Base-by-base conservation (phyloP, 2,113 vertebrate species). In the Morone saxatilis region DNA sequence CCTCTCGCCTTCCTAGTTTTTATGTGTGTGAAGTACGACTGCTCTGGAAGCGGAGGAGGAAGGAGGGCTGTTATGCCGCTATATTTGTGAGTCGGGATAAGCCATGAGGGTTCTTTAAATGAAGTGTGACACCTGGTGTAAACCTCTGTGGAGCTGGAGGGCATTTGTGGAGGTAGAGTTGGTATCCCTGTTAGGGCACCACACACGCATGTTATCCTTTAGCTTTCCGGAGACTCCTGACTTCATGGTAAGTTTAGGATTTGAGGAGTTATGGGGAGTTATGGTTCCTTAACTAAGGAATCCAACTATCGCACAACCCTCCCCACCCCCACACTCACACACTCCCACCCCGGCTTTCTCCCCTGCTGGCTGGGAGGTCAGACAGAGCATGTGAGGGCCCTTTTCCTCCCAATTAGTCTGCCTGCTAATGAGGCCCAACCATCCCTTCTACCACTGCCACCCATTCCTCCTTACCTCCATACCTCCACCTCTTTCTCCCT, bases 331-430 rank as follows among this genome's bases (percentile, higher is more conserved):
- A 71, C 86, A 76, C 71, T 12, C 78, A 57, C 83, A 67, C 77
- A 80, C 80, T 71, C 65, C 83, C 60, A 68, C 81, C 69, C 65
- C 20, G 11, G 76, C 86, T 84, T 71, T 90, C 92, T 88, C 91
- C 88, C 92, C 93, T 87, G 93, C 93, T 94, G 94, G 89, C 90
- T 93, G 86, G 90, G 85, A 94, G 95, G 94, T 96, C 94, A 95
- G 90, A 86, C 84, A 57, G 91, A 94, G 89, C 93, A 95, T 94
- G 91, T 95, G 92, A 94, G 91, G 92, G 89, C 80, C 89, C 85
- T 94, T 94, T 95, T 94, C 93, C 90, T 92, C 65, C 92, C 92
- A 95, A 96, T 96, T 96, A 95, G 94, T 93, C 91, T 87, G 80
- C 76, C 86, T 89, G 68, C 91, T 96, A 95, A 95, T 95, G 95